A percentile compares a stretch with the other conserved stretches of the same genome.
Evolutionary conservation across 2,888 invertebrate genomes (phyloP).

Genomic region (Ernsta delagoae): DNA sequence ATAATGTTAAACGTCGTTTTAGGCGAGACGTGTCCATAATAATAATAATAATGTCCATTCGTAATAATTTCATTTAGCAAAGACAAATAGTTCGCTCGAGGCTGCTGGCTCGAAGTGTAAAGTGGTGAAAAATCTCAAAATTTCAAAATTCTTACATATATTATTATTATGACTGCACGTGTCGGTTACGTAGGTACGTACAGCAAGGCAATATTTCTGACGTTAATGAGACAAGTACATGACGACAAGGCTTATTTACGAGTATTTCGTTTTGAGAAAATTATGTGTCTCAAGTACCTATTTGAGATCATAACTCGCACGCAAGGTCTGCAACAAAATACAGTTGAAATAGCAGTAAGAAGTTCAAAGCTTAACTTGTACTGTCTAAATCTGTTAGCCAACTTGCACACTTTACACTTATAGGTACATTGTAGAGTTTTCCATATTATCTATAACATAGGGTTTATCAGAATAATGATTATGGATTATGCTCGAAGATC

Average conservation of each 20-base stretch:
- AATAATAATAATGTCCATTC: slow-evolving; percentile 19
- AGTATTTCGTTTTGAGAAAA: background rate
- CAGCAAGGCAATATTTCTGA: slow-evolving; percentile 20
- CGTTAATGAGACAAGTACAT: slow-evolving; percentile 34
- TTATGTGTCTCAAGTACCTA: background rate
- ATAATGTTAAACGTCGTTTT: slow-evolving; percentile 42
- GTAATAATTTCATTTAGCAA: slow-evolving; percentile 44
- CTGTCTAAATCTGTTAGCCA: too few relatives aligned
- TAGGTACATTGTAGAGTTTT: too few relatives aligned
- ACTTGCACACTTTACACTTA: too few relatives aligned
- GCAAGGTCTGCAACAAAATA: background rate
- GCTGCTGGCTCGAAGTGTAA: slow-evolving; percentile 23
- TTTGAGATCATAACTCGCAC: background rate
- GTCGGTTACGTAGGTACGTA: too few relatives aligned
- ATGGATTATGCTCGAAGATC: too few relatives aligned
- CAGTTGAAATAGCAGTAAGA: too few relatives aligned
- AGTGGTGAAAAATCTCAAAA: slow-evolving; percentile 17
- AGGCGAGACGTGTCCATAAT: slow-evolving; percentile 34
- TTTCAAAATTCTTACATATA: too few relatives aligned
- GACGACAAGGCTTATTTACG: background rate
- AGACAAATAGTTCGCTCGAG: slow-evolving; percentile 42
- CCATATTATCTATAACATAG: too few relatives aligned
- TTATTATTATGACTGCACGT: slow-evolving; percentile 1
- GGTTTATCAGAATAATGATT: too few relatives aligned
- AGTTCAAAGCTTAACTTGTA: too few relatives aligned